Base-by-base conservation (phyloP, 2,113 vertebrate species). In the Pitta sordida region DNA sequence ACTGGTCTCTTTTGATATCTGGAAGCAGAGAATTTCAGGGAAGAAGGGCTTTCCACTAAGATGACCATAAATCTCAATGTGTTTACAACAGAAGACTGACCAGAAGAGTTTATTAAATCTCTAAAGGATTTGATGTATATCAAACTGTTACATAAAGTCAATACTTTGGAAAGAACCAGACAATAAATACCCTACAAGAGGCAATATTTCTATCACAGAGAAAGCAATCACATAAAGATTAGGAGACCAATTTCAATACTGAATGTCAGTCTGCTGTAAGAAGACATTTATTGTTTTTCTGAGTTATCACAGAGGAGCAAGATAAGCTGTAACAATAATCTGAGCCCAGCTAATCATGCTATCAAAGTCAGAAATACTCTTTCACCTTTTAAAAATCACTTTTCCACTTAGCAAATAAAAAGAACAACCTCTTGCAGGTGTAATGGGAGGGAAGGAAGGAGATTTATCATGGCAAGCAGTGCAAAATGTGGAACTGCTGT, bases 61-160 rank as follows among this genome's bases (percentile, higher is more conserved):
- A 95, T 82, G 87, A 88, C 96, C 96, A 97, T 98, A 98, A 98
- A 98, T 98, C 97, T 97, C 96, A 91, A 95, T 95, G 96, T 98
- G 97, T 97, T 98, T 98, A 98, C 98, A 98, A 97, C 96, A 95
- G 96, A 90, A 96, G 97, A 97, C 97, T 98, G 97, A 98, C 98
- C 97, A 97, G 97, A 97, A 94, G 96, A 98, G 97, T 98, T 98
- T 98, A 98, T 98, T 98, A 98, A 98, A 97, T 97, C 97, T 91
- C 94, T 91, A 96, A 96, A 97, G 96, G 97, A 96, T 98, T 98
- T 98, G 98, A 98, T 98, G 97, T 98, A 98, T 98, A 97, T 98
- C 98, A 98, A 98, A 97, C 90, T 90, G 97, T 97, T 98, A 98
- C 98, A 98, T 98, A 98, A 98, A 98, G 98, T 98, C 98, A 98